Percentiles rank a stretch among this genome's conserved stretches.
These are phyloP conservation scores for Leptarthrus brevirostris DNA, from an alignment of 2,888 invertebrate genomes.

Conservation along the genomic window DNA sequence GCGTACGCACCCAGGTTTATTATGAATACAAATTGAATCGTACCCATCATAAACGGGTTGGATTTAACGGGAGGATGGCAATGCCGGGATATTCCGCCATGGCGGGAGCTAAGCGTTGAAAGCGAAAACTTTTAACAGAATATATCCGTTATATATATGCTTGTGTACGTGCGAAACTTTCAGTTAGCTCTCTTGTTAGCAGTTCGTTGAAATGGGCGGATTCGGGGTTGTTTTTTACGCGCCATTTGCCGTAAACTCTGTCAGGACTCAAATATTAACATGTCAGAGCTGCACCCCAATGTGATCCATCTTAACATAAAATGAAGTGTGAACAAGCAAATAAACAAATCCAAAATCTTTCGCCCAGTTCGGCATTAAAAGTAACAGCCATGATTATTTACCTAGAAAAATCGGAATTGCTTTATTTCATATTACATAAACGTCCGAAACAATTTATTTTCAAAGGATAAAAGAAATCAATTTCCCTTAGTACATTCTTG, in stretches of 20 bases:
- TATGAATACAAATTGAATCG: neutral
- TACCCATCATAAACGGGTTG: neutral
- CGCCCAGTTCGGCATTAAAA: no score
- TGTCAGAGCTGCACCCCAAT: no score
- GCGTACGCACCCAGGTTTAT: neutral
- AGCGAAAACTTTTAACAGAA: neutral
- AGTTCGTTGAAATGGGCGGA: neutral
- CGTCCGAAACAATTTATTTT: conserved; percentile 22
- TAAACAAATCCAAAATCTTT: no score
- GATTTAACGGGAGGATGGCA: neutral
- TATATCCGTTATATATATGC: neutral
- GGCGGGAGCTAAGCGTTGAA: neutral
- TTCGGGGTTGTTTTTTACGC: no score
- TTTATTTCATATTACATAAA: conserved; percentile 32
- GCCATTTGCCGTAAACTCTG: no score
- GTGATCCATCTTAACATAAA: no score
- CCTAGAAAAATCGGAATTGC: conserved; percentile 4
- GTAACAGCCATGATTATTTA: neutral
- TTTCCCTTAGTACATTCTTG: conserved; percentile 8
- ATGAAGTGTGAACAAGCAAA: no score
- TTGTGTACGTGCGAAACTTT: neutral
- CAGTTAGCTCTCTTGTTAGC: neutral
- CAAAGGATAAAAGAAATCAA: conserved; percentile 30
- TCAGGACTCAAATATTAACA: no score
- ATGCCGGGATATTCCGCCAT: neutral